phyloP scores from a whole-genome alignment of 2,113 vertebrate species.

The Octodon degus region DNA sequence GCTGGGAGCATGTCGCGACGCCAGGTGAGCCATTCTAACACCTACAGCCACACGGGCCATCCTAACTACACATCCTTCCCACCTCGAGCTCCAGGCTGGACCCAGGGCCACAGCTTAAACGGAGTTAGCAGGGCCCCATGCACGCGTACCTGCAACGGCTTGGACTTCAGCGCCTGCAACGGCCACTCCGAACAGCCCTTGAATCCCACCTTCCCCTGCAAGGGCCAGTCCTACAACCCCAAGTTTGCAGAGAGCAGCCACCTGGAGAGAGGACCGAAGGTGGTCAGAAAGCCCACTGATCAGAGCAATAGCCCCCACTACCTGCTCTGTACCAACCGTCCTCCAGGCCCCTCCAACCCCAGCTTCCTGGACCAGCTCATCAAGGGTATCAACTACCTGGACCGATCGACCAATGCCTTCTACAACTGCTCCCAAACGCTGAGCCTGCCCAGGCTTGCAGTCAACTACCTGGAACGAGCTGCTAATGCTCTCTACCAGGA shows the following conservation, averaged over 20 bases:
- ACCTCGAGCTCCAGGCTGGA: neutral
- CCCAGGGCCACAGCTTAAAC: accelerated
- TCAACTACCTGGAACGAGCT: conserved; percentile 44
- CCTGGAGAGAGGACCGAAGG: neutral
- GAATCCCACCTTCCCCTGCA: neutral
- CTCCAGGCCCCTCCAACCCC: neutral
- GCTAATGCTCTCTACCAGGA: conserved; percentile 50
- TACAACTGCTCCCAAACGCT: neutral
- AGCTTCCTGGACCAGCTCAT: conserved; percentile 77
- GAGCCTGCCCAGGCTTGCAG: conserved; percentile 56
- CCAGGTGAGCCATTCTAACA: neutral
- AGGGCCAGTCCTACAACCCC: conserved; percentile 56
- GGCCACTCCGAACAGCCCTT: neutral
- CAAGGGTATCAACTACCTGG: conserved; percentile 74
- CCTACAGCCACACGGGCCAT: neutral
- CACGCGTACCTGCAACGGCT: neutral
- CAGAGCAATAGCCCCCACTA: neutral
- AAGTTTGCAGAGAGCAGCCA: conserved; percentile 50
- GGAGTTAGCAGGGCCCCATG: neutral
- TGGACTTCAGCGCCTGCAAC: neutral
- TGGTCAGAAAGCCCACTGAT: neutral
- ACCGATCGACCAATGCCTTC: conserved; percentile 50
- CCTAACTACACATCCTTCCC: neutral
- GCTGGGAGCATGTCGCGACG: conserved; percentile 59
- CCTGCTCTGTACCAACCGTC: conserved; percentile 37